phyloP scores from a whole-genome alignment of 2,888 invertebrate genomes.

The Arge pagana region DNA sequence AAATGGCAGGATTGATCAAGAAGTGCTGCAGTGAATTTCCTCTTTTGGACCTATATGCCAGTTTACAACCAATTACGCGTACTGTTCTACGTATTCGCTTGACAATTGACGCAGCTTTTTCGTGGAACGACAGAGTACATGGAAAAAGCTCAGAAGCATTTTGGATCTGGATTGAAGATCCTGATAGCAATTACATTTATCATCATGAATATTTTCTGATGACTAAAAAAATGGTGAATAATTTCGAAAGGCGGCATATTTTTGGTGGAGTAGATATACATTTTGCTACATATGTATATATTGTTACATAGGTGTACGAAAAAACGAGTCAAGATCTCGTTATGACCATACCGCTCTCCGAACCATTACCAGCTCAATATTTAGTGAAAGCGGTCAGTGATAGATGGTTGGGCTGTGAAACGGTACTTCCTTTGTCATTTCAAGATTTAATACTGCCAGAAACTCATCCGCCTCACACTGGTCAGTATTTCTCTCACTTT shows the following conservation, averaged over 20 bases:
- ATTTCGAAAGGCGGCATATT: too few relatives aligned
- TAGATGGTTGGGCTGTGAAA: conserved; percentile 72
- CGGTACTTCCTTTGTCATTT: conserved; percentile 71
- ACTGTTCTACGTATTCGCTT: conserved; percentile 85
- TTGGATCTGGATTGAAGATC: conserved; percentile 98
- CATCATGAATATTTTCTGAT: conserved; percentile 92
- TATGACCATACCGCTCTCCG: conserved; percentile 93
- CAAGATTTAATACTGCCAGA: conserved; percentile 90
- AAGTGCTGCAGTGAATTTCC: conserved; percentile 88
- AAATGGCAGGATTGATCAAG: conserved; percentile 76
- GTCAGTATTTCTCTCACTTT: conserved; percentile 54
- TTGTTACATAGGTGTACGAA: conserved; percentile 55
- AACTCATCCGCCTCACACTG: conserved; percentile 89
- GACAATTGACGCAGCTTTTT: conserved; percentile 73
- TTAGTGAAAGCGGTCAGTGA: conserved; percentile 87
- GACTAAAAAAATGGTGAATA: conserved; percentile 74
- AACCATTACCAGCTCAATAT: conserved; percentile 91
- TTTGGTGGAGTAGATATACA: too few relatives aligned
- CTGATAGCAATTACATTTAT: conserved; percentile 91
- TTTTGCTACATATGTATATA: background rate
- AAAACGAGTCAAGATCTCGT: conserved; percentile 81
- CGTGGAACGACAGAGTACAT: conserved; percentile 90
- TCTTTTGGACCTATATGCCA: conserved; percentile 77
- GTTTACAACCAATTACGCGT: conserved; percentile 93
- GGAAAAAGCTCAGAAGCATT: conserved; percentile 88